Evolutionary conservation across 2,888 invertebrate genomes (phyloP).

Genomic region (Rhingia rostrata): DNA sequence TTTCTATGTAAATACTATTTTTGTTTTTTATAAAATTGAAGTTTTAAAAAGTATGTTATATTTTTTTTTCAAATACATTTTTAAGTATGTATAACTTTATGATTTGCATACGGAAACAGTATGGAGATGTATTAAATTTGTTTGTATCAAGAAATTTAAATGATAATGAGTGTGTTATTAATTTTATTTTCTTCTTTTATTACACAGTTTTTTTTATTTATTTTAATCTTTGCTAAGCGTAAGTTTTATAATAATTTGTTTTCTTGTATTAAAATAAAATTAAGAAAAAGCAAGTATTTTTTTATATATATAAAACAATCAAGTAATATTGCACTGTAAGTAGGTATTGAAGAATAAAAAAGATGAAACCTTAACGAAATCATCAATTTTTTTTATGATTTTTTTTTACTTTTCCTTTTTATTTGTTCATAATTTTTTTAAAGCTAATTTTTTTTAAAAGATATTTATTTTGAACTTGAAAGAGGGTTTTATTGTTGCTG

Average conservation of each 20-base stretch:
- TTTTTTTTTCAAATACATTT: slow-evolving; percentile 20
- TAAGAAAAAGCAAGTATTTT: slow-evolving; percentile 53
- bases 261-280: slow-evolving; percentile 24
- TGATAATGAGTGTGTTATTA: slow-evolving; percentile 48
- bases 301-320: slow-evolving; percentile 42
- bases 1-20: slow-evolving; percentile 50
- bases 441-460: slow-evolving; percentile 61
- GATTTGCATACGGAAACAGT: slow-evolving; percentile 36
- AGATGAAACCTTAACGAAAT: slow-evolving; percentile 74
- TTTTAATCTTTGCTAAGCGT: slow-evolving; percentile 60
- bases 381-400: slow-evolving; percentile 58
- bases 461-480: slow-evolving; percentile 43
- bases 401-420: slow-evolving; percentile 37
- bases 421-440: slow-evolving; percentile 41
- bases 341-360: slow-evolving; percentile 64
- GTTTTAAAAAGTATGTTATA: slow-evolving; percentile 24
- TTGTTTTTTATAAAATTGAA: slow-evolving; percentile 32
- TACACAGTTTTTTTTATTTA: too few relatives aligned
- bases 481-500: slow-evolving; percentile 51
- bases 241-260: slow-evolving; percentile 52
- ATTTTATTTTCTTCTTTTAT: slow-evolving; percentile 42
- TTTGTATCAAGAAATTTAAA: slow-evolving; percentile 34
- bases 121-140: slow-evolving; percentile 42
- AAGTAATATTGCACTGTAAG: slow-evolving; percentile 66
- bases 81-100: slow-evolving; percentile 38